phyloP scores from a whole-genome alignment of 2,888 invertebrate species.

The Tethea ocularis region DNA sequence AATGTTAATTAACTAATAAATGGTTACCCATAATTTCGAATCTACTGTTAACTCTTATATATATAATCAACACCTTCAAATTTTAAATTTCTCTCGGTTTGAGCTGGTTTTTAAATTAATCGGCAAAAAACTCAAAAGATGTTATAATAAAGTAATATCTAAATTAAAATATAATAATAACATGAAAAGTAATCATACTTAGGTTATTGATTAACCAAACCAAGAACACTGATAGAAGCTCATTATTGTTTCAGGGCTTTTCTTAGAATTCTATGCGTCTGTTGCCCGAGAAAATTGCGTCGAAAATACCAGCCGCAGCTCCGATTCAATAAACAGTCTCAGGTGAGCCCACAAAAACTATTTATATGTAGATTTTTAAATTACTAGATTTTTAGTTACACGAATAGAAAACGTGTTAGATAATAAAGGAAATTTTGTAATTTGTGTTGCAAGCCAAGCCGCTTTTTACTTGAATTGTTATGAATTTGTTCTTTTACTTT shows the following conservation, averaged over 20 bases:
- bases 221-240: conserved; percentile 7
- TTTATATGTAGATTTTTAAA: conserved; percentile 7
- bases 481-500: conserved; percentile 75
- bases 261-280: conserved; percentile 94
- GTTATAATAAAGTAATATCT: too few species aligned
- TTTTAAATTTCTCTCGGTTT: too few species aligned
- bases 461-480: conserved; percentile 48
- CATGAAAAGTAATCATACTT: neutral
- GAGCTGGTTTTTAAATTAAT: too few species aligned
- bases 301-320: conserved; percentile 93
- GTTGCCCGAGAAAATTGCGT: conserved; percentile 92
- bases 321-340: conserved; percentile 90
- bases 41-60: too few species aligned
- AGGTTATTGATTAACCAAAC: neutral
- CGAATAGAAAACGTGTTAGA: conserved; percentile 2
- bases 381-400: neutral
- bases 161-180: too few species aligned
- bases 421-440: conserved; percentile 12
- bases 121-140: too few species aligned
- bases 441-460: conserved; percentile 27
- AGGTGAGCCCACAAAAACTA: conserved; percentile 80
- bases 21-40: too few species aligned
- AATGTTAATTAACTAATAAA: too few species aligned
- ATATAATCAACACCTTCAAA: too few species aligned
- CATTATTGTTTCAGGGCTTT: conserved; percentile 91